Evolutionary conservation across 2,888 invertebrate genomes (phyloP).

Genomic region (Agrochola lychnidis): DNA sequence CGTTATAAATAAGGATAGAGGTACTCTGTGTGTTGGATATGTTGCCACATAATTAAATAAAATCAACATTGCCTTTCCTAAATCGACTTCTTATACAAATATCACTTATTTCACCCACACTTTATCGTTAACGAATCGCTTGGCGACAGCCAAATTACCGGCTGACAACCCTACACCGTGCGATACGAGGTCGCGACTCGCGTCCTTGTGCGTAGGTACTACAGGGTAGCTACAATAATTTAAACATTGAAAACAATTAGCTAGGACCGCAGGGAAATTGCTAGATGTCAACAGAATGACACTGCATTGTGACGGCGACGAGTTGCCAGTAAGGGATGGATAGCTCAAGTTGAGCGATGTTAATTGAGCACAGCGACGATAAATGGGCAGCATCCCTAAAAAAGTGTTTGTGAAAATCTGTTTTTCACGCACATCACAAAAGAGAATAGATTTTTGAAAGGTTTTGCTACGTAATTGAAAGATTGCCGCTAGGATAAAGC

Average conservation of each 20-base stretch:
- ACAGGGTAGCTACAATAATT: conserved; percentile 20
- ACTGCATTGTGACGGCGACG: conserved; percentile 8
- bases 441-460: conserved; percentile 17
- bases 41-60: conserved; percentile 1
- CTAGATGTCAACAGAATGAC: conserved; percentile 36
- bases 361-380: conserved; percentile 8
- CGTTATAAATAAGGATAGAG: neutral
- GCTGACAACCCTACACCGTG: conserved; percentile 17
- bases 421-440: conserved; percentile 25
- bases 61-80: conserved; percentile 12
- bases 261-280: conserved; percentile 28
- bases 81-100: conserved; percentile 36
- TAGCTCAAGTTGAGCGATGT: conserved; percentile 2
- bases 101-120: conserved; percentile 26
- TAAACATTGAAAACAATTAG: conserved; percentile 44
- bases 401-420: conserved; percentile 24
- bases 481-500: conserved; percentile 44
- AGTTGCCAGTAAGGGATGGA: conserved; percentile 17
- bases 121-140: conserved; percentile 33
- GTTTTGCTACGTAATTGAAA: conserved; percentile 56
- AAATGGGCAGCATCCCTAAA: conserved; percentile 5
- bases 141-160: conserved; percentile 49
- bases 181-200: conserved; percentile 29
- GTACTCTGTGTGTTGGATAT: neutral
- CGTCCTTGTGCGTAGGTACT: conserved; percentile 31